Conservation (phyloP, 2,888 invertebrate genomes). For the Sphaerophoria taeniata region DNA sequence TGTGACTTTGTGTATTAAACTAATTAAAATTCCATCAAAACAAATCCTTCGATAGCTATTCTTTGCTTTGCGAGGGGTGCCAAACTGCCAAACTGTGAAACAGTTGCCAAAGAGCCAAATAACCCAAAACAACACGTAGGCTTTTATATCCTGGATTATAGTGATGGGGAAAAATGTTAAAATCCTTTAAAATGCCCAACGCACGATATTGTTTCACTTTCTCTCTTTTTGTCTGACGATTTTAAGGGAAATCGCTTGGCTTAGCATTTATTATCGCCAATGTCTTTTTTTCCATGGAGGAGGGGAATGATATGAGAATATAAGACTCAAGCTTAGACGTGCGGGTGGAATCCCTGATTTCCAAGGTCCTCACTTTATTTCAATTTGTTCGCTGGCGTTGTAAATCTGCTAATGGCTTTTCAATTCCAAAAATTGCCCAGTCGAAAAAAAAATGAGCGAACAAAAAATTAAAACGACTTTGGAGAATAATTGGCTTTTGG, state of each 20-base stretch:
- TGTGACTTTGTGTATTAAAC: conserved; percentile 44
- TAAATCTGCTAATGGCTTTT: conserved; percentile 60
- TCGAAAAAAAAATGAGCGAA: background rate
- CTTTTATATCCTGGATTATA: conserved; percentile 31
- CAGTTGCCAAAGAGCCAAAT: background rate
- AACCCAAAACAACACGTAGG: conserved; percentile 29
- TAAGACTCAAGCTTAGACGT: background rate
- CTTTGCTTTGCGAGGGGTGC: too few species aligned
- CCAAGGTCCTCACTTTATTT: conserved; percentile 33
- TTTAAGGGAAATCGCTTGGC: background rate
- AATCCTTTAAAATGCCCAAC: conserved; percentile 38
- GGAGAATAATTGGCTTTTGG: background rate
- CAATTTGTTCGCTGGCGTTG: conserved; percentile 41
- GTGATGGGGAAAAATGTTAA: conserved; percentile 16
- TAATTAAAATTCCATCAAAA: conserved; percentile 70
- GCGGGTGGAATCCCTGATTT: conserved; percentile 2
- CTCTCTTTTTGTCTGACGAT: background rate
- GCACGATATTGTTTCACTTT: conserved; percentile 27
- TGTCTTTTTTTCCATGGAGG: too few species aligned
- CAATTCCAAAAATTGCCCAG: conserved; percentile 59
- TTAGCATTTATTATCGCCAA: conserved; percentile 35
- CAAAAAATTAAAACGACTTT: background rate
- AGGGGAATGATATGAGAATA: too few species aligned
- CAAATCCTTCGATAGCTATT: conserved; percentile 10
- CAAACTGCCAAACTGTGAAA: conserved; percentile 28